Evolutionary conservation across 2,113 vertebrate species (phyloP).

Genomic region (Glaucidium brasilianum): DNA sequence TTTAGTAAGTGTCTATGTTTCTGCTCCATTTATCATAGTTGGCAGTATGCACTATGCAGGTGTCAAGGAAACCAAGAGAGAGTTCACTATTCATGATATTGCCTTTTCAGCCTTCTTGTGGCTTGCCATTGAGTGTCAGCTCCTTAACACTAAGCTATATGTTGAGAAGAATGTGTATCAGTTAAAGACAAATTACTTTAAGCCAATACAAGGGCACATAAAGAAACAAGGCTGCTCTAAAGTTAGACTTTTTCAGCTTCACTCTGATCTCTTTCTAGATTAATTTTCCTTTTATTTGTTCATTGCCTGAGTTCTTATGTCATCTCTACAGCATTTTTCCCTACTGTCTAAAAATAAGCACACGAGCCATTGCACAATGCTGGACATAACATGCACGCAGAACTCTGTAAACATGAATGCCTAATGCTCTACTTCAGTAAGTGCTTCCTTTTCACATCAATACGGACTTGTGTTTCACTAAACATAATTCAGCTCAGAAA

Average conservation of each 20-base stretch:
- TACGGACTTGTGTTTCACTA: neutral
- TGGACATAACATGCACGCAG: neutral
- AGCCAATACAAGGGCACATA: neutral
- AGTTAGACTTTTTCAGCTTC: neutral
- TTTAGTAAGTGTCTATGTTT: constrained; percentile 64
- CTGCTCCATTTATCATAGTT: constrained; percentile 70
- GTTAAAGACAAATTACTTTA: constrained; percentile 31
- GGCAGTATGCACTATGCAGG: constrained; percentile 52
- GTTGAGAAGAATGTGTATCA: constrained; percentile 21
- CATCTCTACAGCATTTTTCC: neutral
- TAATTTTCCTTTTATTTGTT: neutral
- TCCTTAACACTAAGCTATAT: constrained; percentile 8
- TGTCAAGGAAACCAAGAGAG: constrained; percentile 61
- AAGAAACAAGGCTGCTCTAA: neutral
- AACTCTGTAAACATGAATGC: neutral
- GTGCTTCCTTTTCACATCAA: neutral
- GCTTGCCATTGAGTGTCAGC: constrained; percentile 1
- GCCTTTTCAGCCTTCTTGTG: constrained; percentile 11
- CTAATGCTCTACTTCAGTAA: neutral
- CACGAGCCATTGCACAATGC: neutral
- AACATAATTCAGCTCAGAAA: neutral
- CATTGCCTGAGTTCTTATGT: neutral
- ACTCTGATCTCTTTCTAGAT: neutral
- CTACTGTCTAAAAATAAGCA: neutral
- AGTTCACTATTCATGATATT: constrained; percentile 51